Percentiles rank a stretch among this genome's conserved stretches.
Conservation (phyloP, 2,888 invertebrate species). For the Agrotis puta region DNA sequence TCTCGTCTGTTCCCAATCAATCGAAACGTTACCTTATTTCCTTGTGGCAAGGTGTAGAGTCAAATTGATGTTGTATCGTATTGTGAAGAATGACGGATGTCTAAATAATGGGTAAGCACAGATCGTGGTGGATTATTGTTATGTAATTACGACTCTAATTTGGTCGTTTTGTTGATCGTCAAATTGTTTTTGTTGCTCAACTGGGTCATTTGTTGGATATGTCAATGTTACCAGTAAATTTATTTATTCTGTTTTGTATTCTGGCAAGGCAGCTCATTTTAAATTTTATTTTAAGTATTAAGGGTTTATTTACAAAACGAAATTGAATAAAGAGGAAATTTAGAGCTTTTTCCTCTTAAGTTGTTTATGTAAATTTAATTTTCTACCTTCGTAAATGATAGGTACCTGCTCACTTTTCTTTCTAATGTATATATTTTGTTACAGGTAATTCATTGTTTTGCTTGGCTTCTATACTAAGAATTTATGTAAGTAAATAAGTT, state of each 20-base stretch:
- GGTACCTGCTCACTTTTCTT: neutral
- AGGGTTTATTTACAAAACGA: neutral
- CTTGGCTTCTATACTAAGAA: neutral
- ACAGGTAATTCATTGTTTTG: constrained; percentile 22
- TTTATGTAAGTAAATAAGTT: constrained; percentile 3
- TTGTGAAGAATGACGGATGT: constrained; percentile 61
- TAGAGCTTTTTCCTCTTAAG: neutral
- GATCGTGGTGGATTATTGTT: constrained; percentile 60
- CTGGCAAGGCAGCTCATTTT: neutral
- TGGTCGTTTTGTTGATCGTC: constrained; percentile 53
- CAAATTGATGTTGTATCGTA: constrained; percentile 9
- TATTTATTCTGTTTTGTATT: neutral
- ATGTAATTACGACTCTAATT: constrained; percentile 60
- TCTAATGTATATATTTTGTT: constrained; percentile 7
- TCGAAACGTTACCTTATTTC: constrained; percentile 15
- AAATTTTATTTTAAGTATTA: neutral
- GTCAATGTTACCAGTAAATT: neutral
- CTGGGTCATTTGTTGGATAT: neutral
- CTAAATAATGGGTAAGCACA: constrained; percentile 57
- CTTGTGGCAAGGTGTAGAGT: constrained; percentile 21
- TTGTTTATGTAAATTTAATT: neutral
- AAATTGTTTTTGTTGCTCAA: constrained; percentile 37
- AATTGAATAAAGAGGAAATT: neutral
- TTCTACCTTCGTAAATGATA: neutral
- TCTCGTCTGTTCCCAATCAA: neutral